These are phyloP conservation scores for Notothenia coriiceps DNA, from an alignment of 2,113 vertebrate genomes.

Conservation along the genomic window DNA sequence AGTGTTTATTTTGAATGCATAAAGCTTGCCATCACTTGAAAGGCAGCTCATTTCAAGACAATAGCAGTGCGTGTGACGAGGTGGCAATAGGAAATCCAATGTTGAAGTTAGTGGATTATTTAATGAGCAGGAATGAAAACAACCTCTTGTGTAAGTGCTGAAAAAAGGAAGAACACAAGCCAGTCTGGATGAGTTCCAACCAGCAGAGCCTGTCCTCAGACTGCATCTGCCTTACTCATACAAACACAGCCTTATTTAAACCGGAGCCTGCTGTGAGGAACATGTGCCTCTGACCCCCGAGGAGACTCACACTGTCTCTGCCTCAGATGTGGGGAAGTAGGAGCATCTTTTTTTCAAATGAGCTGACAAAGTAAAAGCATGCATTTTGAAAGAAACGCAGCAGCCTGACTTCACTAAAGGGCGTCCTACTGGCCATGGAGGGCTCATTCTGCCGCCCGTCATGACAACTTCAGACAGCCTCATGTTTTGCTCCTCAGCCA, in stretches of 20 bases:
- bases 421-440: not conserved
- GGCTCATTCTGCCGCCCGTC: not conserved
- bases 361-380: slow-evolving; percentile 2
- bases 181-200: slow-evolving; percentile 6
- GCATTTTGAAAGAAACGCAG: not conserved
- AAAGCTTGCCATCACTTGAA: slow-evolving; percentile 59
- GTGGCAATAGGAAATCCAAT: slow-evolving; percentile 59
- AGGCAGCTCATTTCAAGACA: slow-evolving; percentile 63
- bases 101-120: slow-evolving; percentile 41
- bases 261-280: slow-evolving; percentile 22
- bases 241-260: slow-evolving; percentile 40
- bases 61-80: slow-evolving; percentile 29
- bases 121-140: slow-evolving; percentile 54
- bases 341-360: not conserved
- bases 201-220: not conserved
- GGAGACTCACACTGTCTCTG: slow-evolving; percentile 19
- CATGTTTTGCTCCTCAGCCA: not conserved
- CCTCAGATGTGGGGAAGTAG: slow-evolving; percentile 5
- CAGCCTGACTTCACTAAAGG: not conserved
- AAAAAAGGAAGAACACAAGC: not conserved
- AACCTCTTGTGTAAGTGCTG: not conserved
- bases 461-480: not conserved
- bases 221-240: slow-evolving; percentile 14
- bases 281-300: slow-evolving; percentile 28
- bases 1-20: slow-evolving; percentile 65